Conservation (phyloP, 2,113 vertebrate species). For the Grus americana region DNA sequence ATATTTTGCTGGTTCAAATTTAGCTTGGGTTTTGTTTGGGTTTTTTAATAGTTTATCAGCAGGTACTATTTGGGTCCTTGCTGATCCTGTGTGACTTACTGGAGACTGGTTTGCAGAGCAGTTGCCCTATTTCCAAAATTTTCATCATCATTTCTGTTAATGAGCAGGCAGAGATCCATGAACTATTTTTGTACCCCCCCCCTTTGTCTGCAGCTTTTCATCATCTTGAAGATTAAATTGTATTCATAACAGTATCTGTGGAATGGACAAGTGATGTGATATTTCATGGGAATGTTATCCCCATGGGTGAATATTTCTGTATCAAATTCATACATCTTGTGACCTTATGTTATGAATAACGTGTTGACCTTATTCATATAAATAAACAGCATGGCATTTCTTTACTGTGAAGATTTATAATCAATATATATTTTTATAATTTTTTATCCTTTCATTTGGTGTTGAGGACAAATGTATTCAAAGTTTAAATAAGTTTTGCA, state of each 20-base stretch:
- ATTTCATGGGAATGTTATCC: constrained; percentile 14
- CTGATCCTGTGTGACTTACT: background rate
- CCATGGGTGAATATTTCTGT: background rate
- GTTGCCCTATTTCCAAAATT: background rate
- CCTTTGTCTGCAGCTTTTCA: background rate
- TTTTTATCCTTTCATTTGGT: background rate
- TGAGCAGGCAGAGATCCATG: background rate
- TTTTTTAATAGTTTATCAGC: background rate
- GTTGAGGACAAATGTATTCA: background rate
- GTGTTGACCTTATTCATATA: background rate
- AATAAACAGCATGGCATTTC: background rate
- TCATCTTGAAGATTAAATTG: constrained; percentile 2
- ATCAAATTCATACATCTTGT: constrained; percentile 25
- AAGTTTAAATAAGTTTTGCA: constrained; percentile 9
- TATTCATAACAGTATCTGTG: background rate
- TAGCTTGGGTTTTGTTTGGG: background rate
- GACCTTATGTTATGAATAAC: constrained; percentile 3
- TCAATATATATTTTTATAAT: background rate
- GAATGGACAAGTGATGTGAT: background rate
- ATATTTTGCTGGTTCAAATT: background rate
- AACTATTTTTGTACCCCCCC: background rate
- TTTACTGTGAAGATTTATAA: constrained; percentile 13
- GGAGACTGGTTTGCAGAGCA: background rate
- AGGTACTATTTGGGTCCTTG: background rate
- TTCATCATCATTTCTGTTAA: background rate